A percentile compares a stretch with the other conserved stretches of the same genome.
Conservation (phyloP, 2,797 vertebrate species). For the Xerus rutilus region DNA sequence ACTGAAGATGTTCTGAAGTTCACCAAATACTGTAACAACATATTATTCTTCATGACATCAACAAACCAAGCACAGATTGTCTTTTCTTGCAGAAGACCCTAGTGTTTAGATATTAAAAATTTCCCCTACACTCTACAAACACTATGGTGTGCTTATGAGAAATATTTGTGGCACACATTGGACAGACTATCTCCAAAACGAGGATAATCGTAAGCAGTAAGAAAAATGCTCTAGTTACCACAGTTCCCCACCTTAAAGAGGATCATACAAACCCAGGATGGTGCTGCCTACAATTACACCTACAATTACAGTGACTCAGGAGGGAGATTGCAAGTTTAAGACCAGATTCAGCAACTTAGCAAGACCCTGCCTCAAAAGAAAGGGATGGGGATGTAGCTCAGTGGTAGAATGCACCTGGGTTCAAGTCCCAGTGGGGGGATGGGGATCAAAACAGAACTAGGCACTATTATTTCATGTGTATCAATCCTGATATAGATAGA, state of each 20-base stretch:
- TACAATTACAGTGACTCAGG: no score
- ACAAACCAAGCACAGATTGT: neutral
- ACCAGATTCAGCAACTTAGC: no score
- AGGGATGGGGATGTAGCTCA: no score
- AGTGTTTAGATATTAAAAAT: neutral
- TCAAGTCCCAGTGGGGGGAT: no score
- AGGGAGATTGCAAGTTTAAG: no score
- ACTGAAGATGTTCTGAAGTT: neutral
- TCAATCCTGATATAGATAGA: neutral
- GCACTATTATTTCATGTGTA: neutral
- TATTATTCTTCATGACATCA: neutral
- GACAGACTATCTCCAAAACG: neutral
- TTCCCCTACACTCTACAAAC: neutral
- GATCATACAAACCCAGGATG: neutral
- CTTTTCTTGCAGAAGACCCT: conserved; percentile 18
- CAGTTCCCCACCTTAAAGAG: neutral
- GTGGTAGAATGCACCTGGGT: no score
- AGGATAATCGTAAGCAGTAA: neutral
- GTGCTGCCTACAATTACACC: no score
- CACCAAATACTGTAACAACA: neutral
- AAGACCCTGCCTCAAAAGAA: no score
- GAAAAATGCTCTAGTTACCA: neutral
- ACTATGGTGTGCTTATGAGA: neutral
- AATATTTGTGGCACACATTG: neutral
- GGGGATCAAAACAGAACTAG: neutral